phyloP scores from a whole-genome alignment of 2,888 invertebrate genomes.

The Holacanthella duospinosa region DNA sequence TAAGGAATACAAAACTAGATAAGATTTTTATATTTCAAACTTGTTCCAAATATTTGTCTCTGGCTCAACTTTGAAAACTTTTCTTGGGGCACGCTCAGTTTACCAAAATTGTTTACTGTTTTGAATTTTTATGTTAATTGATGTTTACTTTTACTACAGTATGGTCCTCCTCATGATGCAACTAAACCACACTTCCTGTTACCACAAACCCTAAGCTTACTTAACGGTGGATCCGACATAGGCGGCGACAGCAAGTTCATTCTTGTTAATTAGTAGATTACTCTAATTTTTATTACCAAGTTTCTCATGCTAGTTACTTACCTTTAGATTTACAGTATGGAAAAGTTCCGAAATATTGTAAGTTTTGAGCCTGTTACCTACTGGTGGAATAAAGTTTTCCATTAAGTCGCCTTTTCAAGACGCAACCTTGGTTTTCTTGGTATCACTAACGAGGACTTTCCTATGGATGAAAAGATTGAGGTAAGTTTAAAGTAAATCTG shows the following conservation, averaged over 20 bases:
- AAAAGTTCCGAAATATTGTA: slow-evolving; percentile 60
- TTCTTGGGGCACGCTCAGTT: no score
- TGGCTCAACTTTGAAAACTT: no score
- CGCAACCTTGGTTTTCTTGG: slow-evolving; percentile 52
- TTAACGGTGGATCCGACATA: slow-evolving; percentile 44
- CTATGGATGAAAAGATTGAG: slow-evolving; percentile 40
- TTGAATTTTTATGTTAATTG: background rate
- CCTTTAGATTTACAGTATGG: slow-evolving; percentile 59
- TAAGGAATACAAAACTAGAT: no score
- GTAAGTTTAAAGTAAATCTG: no score
- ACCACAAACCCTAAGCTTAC: slow-evolving; percentile 40
- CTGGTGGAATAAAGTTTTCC: slow-evolving; percentile 73
- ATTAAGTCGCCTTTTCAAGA: slow-evolving; percentile 60
- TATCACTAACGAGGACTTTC: slow-evolving; percentile 48
- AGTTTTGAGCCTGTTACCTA: slow-evolving; percentile 44
- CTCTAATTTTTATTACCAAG: no score
- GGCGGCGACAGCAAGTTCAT: slow-evolving; percentile 44
- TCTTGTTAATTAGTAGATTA: background rate
- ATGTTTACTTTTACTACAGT: slow-evolving; percentile 19
- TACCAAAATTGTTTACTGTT: no score
- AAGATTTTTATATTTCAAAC: no score
- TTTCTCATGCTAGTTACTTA: background rate
- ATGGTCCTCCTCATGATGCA: slow-evolving; percentile 40
- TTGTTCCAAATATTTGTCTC: no score
- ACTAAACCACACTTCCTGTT: slow-evolving; percentile 42